Percentiles rank a stretch among this genome's conserved stretches.
Conservation (phyloP, 2,797 vertebrate species). For the Helicolenus hilgendorfi region DNA sequence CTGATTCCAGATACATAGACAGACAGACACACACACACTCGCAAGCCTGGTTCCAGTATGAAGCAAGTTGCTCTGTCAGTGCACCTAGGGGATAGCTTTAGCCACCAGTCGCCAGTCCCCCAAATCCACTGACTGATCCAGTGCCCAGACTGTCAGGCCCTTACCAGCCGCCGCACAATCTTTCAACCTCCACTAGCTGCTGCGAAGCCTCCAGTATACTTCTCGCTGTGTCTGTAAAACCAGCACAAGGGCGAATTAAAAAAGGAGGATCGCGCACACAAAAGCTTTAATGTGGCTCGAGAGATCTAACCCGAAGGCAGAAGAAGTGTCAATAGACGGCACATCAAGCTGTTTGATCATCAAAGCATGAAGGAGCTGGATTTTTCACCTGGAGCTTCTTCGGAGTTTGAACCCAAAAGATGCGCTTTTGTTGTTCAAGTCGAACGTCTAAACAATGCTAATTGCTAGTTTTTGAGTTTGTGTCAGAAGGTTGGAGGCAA, state of each 20-base stretch:
- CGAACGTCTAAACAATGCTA: conserved; percentile 37
- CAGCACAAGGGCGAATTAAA: background rate
- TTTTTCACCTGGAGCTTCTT: conserved; percentile 22
- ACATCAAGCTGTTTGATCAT: conserved; percentile 38
- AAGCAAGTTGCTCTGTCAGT: conserved; percentile 73
- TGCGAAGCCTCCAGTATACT: conserved; percentile 39
- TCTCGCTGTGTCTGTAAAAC: conserved; percentile 37
- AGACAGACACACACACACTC: conserved; percentile 32
- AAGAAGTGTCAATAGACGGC: conserved; percentile 8
- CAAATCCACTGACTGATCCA: conserved; percentile 89
- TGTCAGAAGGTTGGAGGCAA: conserved; percentile 9
- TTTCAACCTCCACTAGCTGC: conserved; percentile 72
- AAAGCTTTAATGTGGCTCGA: conserved; percentile 19
- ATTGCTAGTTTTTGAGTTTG: conserved; percentile 44
- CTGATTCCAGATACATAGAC: conserved; percentile 60
- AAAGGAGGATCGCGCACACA: background rate
- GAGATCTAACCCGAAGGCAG: conserved; percentile 18
- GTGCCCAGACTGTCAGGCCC: conserved; percentile 85
- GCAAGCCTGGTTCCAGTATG: conserved; percentile 55
- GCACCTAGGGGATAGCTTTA: conserved; percentile 82
- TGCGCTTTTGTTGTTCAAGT: conserved; percentile 24
- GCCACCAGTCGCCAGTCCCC: conserved; percentile 75
- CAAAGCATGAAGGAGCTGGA: background rate
- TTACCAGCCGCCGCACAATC: conserved; percentile 67
- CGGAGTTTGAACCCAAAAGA: background rate